phyloP scores from a whole-genome alignment of 2,888 invertebrate genomes.

The Colletes collaris region DNA sequence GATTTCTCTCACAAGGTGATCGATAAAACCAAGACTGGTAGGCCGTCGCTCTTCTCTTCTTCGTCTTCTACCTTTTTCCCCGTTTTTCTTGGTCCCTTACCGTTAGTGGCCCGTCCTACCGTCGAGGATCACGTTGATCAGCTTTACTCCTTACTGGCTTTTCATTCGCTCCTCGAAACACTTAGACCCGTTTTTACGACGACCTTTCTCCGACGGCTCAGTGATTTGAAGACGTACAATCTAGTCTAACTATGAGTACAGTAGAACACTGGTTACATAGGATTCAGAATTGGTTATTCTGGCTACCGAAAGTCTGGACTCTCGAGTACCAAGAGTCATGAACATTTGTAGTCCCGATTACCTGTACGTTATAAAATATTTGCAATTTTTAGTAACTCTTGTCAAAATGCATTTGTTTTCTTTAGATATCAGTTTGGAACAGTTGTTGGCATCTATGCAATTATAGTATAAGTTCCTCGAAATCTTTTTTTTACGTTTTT shows the following conservation, averaged over 20 bases:
- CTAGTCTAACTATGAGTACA: no score
- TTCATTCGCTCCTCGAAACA: constrained; percentile 2
- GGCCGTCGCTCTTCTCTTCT: constrained; percentile 33
- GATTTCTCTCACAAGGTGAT: constrained; percentile 39
- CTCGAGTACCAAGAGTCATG: no score
- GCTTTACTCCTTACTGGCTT: constrained; percentile 6
- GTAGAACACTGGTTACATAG: no score
- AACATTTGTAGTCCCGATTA: not conserved
- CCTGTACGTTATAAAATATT: not conserved
- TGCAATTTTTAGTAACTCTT: no score
- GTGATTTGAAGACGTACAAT: no score
- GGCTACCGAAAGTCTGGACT: no score
- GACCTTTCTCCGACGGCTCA: not conserved
- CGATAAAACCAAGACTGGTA: constrained; percentile 48
- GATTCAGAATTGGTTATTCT: no score
- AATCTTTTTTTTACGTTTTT: no score
- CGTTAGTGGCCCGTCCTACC: constrained; percentile 44
- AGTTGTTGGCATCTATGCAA: no score
- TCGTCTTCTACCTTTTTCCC: constrained; percentile 16
- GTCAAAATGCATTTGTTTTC: no score
- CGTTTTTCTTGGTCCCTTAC: constrained; percentile 40
- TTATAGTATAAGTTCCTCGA: no score
- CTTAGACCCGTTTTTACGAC: not conserved
- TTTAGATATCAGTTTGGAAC: no score
- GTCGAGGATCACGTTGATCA: constrained; percentile 38